Evolutionary conservation across 2,888 invertebrate species (phyloP).

Genomic region (Protula sp.): DNA sequence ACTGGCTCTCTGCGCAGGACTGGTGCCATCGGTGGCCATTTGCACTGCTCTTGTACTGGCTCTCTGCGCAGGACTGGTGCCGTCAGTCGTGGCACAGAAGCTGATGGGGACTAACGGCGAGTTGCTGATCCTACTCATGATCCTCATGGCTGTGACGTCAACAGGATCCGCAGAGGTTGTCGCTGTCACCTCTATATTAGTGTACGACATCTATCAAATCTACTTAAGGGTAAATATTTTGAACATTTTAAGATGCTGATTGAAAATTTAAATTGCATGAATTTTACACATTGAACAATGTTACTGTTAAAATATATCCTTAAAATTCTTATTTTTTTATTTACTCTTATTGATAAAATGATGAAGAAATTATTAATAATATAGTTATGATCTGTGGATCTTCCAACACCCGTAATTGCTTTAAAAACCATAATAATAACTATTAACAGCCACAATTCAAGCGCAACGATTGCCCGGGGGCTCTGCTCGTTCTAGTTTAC

Average conservation of each 20-base stretch:
- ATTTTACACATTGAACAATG: conserved; percentile 1
- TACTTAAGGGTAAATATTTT: conserved; percentile 33
- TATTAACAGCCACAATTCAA: too few species aligned
- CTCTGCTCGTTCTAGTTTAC: too few species aligned
- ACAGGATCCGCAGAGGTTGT: conserved; percentile 53
- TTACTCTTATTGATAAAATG: too few species aligned
- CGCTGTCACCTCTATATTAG: conserved; percentile 50
- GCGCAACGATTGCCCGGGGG: too few species aligned
- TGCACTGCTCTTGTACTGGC: too few species aligned
- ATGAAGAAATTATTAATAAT: too few species aligned
- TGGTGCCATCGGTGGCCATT: too few species aligned
- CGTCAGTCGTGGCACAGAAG: conserved; percentile 46
- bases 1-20: too few species aligned
- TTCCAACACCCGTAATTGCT: too few species aligned
- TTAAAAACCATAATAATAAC: too few species aligned
- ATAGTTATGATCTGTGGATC: too few species aligned
- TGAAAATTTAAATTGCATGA: conserved; percentile 1
- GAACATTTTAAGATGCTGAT: not conserved
- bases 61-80: conserved; percentile 39
- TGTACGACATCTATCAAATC: conserved; percentile 49
- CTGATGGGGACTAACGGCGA: conserved; percentile 46
- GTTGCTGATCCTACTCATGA: conserved; percentile 42
- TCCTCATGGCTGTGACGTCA: conserved; percentile 52
- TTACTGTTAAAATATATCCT: not conserved
- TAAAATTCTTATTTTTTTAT: too few species aligned